Conservation (phyloP, 2,113 vertebrate genomes). For the Halichoerus grypus region DNA sequence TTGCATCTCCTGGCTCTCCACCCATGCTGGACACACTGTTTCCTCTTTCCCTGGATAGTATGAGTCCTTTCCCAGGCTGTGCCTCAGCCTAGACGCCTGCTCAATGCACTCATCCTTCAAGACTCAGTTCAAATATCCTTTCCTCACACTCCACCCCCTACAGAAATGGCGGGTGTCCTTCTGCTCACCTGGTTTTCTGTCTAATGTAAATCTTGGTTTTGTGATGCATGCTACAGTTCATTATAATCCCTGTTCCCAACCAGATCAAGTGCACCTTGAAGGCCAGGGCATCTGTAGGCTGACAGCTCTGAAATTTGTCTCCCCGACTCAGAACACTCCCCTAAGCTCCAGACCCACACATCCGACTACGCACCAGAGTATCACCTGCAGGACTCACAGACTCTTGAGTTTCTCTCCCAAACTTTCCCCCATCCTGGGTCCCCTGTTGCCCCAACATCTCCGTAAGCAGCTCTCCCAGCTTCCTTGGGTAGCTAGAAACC, state of each 20-base stretch:
- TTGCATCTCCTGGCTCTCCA: background rate
- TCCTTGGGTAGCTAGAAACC: background rate
- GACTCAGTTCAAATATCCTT: background rate
- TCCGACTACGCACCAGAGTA: background rate
- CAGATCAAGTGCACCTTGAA: background rate
- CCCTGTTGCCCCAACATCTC: background rate
- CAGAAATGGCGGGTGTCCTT: too few species aligned
- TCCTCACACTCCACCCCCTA: background rate
- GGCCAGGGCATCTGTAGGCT: background rate
- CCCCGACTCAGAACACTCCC: background rate
- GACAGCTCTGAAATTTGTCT: background rate
- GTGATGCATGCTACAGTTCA: background rate
- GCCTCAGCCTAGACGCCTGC: background rate
- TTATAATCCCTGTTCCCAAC: background rate
- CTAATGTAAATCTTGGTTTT: background rate
- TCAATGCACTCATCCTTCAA: background rate
- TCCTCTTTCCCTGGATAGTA: background rate
- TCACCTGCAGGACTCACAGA: background rate
- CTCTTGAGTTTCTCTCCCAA: background rate
- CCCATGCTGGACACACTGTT: accelerated
- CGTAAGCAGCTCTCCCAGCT: background rate
- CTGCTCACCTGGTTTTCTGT: background rate
- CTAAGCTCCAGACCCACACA: background rate
- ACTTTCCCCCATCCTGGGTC: background rate
- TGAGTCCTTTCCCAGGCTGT: background rate